phyloP scores from a whole-genome alignment of 2,113 vertebrate species.

The Empidonax alnorum region DNA sequence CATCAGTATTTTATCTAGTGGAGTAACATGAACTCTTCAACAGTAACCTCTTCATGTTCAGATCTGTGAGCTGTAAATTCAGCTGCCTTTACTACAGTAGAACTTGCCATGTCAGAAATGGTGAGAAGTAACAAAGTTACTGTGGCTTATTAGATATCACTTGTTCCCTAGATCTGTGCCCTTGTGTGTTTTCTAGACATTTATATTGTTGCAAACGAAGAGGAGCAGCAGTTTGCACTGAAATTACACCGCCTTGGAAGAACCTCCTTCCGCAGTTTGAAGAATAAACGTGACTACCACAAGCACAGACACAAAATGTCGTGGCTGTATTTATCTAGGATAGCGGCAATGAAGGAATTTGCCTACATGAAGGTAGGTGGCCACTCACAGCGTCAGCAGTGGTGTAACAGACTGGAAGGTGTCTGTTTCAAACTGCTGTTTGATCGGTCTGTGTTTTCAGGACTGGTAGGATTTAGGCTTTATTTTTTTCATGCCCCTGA shows the following conservation, averaged over 20 bases:
- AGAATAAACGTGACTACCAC: constrained; percentile 97
- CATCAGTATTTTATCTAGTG: neutral
- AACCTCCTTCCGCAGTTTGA: constrained; percentile 94
- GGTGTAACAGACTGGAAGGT: neutral
- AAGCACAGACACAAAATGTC: constrained; percentile 92
- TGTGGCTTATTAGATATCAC: neutral
- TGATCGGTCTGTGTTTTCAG: neutral
- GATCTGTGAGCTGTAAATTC: neutral
- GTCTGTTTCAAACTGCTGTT: neutral
- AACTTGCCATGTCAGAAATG: neutral
- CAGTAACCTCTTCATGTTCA: neutral
- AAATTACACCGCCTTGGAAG: constrained; percentile 94
- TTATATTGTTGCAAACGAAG: constrained; percentile 91
- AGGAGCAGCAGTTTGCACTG: constrained; percentile 87
- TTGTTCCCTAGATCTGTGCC: neutral
- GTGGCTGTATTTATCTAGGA: constrained; percentile 97
- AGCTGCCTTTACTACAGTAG: neutral
- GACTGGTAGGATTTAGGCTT: neutral
- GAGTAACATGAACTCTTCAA: neutral
- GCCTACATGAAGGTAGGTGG: constrained; percentile 95
- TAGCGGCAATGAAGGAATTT: constrained; percentile 97
- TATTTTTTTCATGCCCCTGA: neutral
- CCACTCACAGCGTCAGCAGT: neutral
- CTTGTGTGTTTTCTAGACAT: constrained; percentile 81
- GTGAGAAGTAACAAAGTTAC: neutral